A percentile compares a stretch with the other conserved stretches of the same genome.
phyloP scores from a whole-genome alignment of 2,797 vertebrate species.

The Tachyglossus aculeatus region DNA sequence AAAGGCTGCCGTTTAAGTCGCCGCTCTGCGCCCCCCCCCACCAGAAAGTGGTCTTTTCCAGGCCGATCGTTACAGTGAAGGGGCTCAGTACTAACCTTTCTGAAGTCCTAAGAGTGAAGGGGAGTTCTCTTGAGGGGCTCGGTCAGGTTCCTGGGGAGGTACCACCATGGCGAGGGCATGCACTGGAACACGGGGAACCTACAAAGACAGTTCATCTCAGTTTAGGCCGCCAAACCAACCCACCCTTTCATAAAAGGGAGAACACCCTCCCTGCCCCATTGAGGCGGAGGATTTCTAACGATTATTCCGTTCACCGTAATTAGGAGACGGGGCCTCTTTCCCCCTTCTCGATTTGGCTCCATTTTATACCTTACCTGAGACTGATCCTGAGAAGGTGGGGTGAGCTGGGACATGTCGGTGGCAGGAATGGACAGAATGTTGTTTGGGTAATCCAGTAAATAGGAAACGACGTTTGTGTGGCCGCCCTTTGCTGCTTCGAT shows the following conservation, averaged over 20 bases:
- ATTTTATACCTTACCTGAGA: constrained; percentile 86
- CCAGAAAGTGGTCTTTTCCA: no score
- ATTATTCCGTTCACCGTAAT: no score
- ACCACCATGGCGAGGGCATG: constrained; percentile 98
- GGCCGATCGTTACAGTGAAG: not conserved
- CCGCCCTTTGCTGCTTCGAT: constrained; percentile 99
- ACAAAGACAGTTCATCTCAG: constrained; percentile 65
- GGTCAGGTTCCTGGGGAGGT: constrained; percentile 97
- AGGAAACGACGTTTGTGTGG: constrained; percentile 98
- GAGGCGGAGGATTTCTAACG: not conserved
- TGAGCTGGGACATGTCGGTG: constrained; percentile 93
- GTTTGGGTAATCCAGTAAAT: constrained; percentile 98
- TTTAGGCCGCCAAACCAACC: constrained; percentile 30
- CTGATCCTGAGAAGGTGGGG: constrained; percentile 94
- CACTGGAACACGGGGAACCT: constrained; percentile 98
- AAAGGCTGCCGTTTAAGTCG: not conserved
- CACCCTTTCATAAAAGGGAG: not conserved
- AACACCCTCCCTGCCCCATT: not conserved
- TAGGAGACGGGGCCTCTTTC: no score
- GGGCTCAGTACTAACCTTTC: constrained; percentile 85
- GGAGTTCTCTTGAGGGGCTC: constrained; percentile 87
- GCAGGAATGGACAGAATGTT: constrained; percentile 93
- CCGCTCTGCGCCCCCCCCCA: not conserved
- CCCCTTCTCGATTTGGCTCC: constrained; percentile 19
- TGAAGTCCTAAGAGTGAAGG: constrained; percentile 86